phyloP scores from a whole-genome alignment of 2,113 vertebrate species.

The Struthidea cinerea region DNA sequence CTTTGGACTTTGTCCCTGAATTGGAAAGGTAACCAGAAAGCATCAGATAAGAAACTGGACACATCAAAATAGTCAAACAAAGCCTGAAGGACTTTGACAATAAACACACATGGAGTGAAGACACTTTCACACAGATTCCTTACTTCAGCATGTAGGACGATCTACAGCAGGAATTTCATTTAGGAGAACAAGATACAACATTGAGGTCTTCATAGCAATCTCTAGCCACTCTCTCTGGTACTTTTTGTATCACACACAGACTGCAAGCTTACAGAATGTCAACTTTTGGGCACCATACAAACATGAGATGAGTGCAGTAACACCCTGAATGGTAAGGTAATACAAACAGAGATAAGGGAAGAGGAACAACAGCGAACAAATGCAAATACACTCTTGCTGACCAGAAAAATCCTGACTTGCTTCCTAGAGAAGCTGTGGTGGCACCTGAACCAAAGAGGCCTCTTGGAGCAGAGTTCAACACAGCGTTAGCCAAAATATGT shows the following conservation, averaged over 20 bases:
- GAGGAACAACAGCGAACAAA: neutral
- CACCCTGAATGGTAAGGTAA: neutral
- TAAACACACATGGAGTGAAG: neutral
- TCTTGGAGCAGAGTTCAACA: neutral
- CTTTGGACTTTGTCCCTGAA: slow-evolving; percentile 33
- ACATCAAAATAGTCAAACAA: slow-evolving; percentile 61
- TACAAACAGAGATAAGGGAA: slow-evolving; percentile 43
- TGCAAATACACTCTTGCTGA: neutral
- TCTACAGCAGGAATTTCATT: neutral
- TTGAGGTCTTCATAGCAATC: neutral
- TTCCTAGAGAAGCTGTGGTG: neutral
- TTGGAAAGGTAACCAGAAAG: slow-evolving; percentile 31
- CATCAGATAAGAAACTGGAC: slow-evolving; percentile 62
- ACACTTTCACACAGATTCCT: neutral
- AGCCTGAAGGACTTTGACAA: slow-evolving; percentile 52
- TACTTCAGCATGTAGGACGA: neutral
- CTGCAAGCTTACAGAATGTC: neutral
- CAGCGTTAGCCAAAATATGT: neutral
- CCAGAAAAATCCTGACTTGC: neutral
- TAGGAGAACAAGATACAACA: neutral
- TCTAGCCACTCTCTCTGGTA: neutral
- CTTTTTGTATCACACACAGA: neutral
- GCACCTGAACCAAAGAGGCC: neutral
- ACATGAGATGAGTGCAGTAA: neutral
- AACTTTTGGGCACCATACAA: neutral